Evolutionary conservation across 2,113 vertebrate species (phyloP).

Genomic region (Pseudorhombus dupliciocellatus): DNA sequence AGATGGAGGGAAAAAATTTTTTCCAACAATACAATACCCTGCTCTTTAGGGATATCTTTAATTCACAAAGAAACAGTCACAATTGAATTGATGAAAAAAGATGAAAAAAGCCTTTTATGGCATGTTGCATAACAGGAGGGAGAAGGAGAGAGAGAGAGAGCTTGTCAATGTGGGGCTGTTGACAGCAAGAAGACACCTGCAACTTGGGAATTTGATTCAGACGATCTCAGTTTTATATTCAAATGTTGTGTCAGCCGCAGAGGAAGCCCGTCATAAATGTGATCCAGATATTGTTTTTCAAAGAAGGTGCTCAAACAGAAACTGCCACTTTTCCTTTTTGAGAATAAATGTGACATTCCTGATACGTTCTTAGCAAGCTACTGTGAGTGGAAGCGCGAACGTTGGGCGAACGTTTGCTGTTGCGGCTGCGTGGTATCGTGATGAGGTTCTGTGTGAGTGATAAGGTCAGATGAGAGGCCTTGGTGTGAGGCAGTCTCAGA

Average conservation of each 20-base stretch:
- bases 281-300: constrained; percentile 25
- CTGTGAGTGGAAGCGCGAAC: neutral
- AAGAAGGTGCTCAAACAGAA: neutral
- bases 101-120: constrained; percentile 37
- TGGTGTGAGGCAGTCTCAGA: constrained; percentile 28
- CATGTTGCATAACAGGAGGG: constrained; percentile 7
- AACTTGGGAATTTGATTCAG: constrained; percentile 47
- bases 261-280: constrained; percentile 20
- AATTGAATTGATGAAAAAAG: constrained; percentile 44
- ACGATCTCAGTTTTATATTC: constrained; percentile 53
- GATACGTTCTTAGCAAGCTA: neutral
- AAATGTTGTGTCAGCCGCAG: constrained; percentile 42
- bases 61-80: constrained; percentile 48
- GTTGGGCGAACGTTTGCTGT: neutral
- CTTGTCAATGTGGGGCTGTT: constrained; percentile 13
- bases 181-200: constrained; percentile 47
- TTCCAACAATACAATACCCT: constrained; percentile 38
- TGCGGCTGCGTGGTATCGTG: constrained; percentile 10
- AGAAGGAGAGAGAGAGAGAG: neutral
- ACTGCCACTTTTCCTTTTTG: neutral
- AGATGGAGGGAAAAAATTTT: constrained; percentile 50
- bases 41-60: constrained; percentile 44
- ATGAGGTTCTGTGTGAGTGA: constrained; percentile 29
- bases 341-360: constrained; percentile 30
- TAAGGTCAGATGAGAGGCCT: constrained; percentile 52